These are phyloP conservation scores for Smutsia gigantea DNA, from an alignment of 2,797 vertebrate species.

Conservation along the genomic window DNA sequence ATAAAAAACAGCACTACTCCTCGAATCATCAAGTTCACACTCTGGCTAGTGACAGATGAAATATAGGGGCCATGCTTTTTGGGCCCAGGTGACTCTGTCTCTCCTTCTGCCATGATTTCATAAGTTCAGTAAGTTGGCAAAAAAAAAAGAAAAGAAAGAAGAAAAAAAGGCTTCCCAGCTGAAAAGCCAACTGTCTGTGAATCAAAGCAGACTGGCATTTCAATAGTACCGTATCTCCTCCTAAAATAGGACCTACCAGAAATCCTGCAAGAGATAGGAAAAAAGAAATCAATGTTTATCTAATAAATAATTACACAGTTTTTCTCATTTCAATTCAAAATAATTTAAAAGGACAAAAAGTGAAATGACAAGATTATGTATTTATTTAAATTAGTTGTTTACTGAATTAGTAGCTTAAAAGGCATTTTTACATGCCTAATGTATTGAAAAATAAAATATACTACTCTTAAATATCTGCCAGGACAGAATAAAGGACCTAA, in stretches of 20 bases:
- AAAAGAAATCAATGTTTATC: slow-evolving; percentile 61
- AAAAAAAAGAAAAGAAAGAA: neutral
- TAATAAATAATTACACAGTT: slow-evolving; percentile 11
- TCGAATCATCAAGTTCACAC: slow-evolving; percentile 93
- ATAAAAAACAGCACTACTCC: slow-evolving; percentile 94
- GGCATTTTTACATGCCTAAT: neutral
- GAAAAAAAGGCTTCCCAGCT: neutral
- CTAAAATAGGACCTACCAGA: slow-evolving; percentile 80
- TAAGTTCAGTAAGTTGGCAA: slow-evolving; percentile 65
- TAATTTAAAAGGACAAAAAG: slow-evolving; percentile 49
- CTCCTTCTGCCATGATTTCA: slow-evolving; percentile 87
- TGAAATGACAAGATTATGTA: slow-evolving; percentile 16
- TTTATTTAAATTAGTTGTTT: slow-evolving; percentile 50
- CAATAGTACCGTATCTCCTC: slow-evolving; percentile 58
- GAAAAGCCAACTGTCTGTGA: slow-evolving; percentile 70
- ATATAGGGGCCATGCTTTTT: slow-evolving; percentile 90
- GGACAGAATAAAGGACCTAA: neutral
- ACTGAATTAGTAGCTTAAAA: slow-evolving; percentile 20
- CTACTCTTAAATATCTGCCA: neutral
- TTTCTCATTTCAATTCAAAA: slow-evolving; percentile 19
- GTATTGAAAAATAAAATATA: slow-evolving; percentile 27
- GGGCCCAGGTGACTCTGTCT: slow-evolving; percentile 80
- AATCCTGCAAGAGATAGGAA: slow-evolving; percentile 83
- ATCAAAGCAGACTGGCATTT: slow-evolving; percentile 59
- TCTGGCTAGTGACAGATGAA: slow-evolving; percentile 91